Evolutionary conservation across 2,888 invertebrate species (phyloP).

Genomic region (Tetheella fluctuosa): DNA sequence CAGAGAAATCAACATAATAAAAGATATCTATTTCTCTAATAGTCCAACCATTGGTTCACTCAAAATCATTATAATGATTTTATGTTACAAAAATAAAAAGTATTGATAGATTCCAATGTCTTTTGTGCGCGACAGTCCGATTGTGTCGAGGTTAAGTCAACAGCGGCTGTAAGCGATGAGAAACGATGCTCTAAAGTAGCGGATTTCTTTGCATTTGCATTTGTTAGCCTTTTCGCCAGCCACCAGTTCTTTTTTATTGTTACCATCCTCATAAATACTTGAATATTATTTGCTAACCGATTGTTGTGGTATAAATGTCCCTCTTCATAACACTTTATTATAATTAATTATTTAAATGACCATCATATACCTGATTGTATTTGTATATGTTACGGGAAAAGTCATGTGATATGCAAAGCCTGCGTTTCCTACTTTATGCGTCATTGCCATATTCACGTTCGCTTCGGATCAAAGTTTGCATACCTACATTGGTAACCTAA

Average conservation of each 20-base stretch:
- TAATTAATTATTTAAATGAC: not conserved
- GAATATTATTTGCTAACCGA: constrained; percentile 45
- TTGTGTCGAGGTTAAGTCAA: constrained; percentile 63
- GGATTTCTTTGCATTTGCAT: constrained; percentile 70
- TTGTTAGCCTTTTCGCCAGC: constrained; percentile 48
- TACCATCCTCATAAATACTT: constrained; percentile 51
- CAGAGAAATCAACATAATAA: too few species aligned
- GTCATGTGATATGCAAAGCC: too few species aligned
- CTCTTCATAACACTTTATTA: constrained; percentile 20
- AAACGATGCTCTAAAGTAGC: constrained; percentile 72
- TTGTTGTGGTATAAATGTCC: constrained; percentile 28
- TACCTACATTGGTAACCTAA: too few species aligned
- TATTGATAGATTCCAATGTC: constrained; percentile 12
- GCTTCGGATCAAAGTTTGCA: too few species aligned
- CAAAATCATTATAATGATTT: too few species aligned
- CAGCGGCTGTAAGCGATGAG: constrained; percentile 68
- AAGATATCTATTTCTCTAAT: too few species aligned
- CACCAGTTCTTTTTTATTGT: constrained; percentile 49
- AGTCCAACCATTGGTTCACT: too few species aligned
- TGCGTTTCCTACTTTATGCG: too few species aligned
- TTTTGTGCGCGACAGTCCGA: constrained; percentile 44
- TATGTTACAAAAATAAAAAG: not conserved
- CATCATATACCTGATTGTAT: too few species aligned
- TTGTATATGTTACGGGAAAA: too few species aligned
- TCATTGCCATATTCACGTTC: too few species aligned